Base-by-base conservation (phyloP, 23 tunicate genomes). In the Ciona savignyi region DNA sequence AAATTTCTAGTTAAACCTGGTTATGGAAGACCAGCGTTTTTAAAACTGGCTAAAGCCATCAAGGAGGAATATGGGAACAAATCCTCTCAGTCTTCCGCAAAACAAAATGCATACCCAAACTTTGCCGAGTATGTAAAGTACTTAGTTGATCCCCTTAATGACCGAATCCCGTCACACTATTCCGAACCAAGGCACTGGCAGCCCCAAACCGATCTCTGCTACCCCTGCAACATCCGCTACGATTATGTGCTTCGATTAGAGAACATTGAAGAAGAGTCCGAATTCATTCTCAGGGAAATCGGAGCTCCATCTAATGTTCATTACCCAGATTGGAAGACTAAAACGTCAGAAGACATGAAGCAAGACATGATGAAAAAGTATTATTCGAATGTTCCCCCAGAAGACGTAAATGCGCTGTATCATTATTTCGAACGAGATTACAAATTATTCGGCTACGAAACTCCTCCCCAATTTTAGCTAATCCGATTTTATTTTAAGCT, bases 211-310 rank as follows among this genome's bases (percentile, higher is more conserved):
- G 27, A 77, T 30, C 70, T 86, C 3, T 86, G 93, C 31, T 86
- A 66, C 35, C 93, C 93, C 1, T 86, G 93, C 80, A 70, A 62
- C 22, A 80, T 86, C 11, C 29, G 74, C 31, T 86, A 86, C 85
- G 93, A 86, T 35, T 86, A 74, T 30, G 19, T 86, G 2, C 34
- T 80, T 4, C 56, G 35, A n/a, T 25, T 86, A 23, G 77, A 80
- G 34, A 74, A 70, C 2, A 66, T 80, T 9, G 81, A 69, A 19
- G 81, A 68, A n/a, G 93, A 86, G 63, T 66, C 83, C 20, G 74
- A 80, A 1, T 74, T 29, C 34, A 15, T 80, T 2, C 33, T 80
- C 2, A 35, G 25, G 4, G 23, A 3, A 1, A 25, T 63, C 27
- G 77, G 63, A 1, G 70, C 69, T 21, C 77, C 84, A 9, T 34